Evolutionary conservation across 92 coral and sea anemone genomes (phyloP).

Genomic region (Palythoa grandis): DNA sequence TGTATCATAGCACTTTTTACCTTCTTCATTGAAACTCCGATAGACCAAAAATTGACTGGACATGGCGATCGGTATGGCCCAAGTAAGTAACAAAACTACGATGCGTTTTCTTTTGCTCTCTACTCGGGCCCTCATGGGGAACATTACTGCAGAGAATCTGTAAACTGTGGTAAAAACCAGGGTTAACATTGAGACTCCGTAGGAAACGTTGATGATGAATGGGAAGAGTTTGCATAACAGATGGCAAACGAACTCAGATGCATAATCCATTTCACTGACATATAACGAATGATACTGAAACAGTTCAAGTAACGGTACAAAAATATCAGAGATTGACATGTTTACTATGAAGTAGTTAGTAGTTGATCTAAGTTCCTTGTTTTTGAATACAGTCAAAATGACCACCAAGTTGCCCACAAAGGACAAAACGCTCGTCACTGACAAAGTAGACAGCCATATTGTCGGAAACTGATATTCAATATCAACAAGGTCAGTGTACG

Average conservation of each 20-base stretch:
- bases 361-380: background rate
- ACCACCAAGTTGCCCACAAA: background rate
- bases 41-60: background rate
- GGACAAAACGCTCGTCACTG: background rate
- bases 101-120: background rate
- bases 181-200: background rate
- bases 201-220: background rate
- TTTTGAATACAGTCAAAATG: background rate
- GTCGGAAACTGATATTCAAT: background rate
- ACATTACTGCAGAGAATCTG: background rate
- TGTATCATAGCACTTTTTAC: no score
- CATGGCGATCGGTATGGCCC: background rate
- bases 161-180: background rate
- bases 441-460: no score
- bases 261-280: no score
- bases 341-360: background rate
- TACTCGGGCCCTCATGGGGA: background rate
- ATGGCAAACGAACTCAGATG: background rate
- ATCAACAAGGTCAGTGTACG: background rate
- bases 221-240: background rate
- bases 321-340: background rate
- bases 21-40: no score
- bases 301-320: background rate
- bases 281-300: no score
- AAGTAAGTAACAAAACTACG: background rate